Conservation (phyloP, 2,797 vertebrate species). For the Gambelia wislizenii region DNA sequence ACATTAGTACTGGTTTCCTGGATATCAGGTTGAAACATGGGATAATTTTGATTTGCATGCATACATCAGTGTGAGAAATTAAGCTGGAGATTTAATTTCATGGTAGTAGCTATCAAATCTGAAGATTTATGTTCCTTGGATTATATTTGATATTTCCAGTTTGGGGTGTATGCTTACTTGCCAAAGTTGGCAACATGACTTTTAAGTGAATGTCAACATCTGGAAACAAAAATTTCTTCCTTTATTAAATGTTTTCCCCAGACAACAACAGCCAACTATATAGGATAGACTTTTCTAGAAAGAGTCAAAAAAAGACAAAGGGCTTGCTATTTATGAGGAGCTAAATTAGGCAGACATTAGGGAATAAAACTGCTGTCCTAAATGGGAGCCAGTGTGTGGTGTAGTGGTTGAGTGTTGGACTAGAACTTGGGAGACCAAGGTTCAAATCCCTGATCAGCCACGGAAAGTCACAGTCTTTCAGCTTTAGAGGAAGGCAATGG, state of each 20-base stretch:
- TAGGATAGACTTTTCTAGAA: not conserved
- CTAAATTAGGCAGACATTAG: not conserved
- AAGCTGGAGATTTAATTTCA: not conserved
- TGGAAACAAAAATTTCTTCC: not conserved
- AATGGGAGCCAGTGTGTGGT: no score
- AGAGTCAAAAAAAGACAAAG: not conserved
- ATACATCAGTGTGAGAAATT: not conserved
- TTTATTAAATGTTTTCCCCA: not conserved
- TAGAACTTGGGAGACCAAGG: no score
- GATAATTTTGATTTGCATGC: not conserved
- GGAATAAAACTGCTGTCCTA: not conserved
- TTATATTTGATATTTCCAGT: not conserved
- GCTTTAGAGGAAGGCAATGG: no score
- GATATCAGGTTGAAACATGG: not conserved
- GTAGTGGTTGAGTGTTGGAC: no score
- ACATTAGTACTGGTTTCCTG: not conserved
- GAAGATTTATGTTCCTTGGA: not conserved
- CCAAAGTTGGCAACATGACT: not conserved
- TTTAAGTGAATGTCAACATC: conserved; percentile 19
- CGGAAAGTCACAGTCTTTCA: no score
- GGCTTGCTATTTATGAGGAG: not conserved
- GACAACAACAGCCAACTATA: not conserved
- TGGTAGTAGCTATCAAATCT: not conserved
- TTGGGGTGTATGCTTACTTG: not conserved
- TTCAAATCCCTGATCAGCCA: no score